Evolutionary conservation across 2,113 vertebrate species (phyloP).

Genomic region (Nestor notabilis): DNA sequence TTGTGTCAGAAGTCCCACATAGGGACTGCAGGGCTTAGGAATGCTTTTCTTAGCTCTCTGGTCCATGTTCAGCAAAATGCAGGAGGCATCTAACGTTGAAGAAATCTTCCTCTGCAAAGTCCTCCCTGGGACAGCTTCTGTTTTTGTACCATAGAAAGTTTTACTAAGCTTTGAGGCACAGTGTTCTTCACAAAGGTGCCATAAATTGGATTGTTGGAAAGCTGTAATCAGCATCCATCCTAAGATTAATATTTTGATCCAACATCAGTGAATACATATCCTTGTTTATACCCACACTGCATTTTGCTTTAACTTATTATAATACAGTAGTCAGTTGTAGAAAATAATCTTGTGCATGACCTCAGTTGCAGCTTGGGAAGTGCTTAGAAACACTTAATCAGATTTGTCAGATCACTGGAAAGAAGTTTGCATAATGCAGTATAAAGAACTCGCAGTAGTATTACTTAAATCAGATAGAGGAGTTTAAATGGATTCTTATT

Average conservation of each 20-base stretch:
- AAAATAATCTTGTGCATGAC: background rate
- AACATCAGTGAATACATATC: background rate
- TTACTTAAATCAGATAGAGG: background rate
- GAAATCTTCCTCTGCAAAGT: background rate
- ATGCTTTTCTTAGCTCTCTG: background rate
- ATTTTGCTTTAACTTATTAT: background rate
- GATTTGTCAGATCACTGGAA: constrained; percentile 5
- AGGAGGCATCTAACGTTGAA: background rate
- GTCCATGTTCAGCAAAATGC: background rate
- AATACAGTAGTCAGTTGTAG: background rate
- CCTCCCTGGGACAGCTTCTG: background rate
- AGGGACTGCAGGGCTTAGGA: background rate
- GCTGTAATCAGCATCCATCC: background rate
- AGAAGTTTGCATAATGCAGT: constrained; percentile 13
- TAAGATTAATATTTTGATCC: background rate
- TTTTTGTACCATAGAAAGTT: background rate
- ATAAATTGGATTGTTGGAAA: background rate
- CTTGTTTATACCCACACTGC: background rate
- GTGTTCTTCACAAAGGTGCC: background rate
- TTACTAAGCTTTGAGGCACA: background rate
- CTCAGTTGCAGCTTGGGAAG: background rate
- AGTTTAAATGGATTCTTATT: background rate
- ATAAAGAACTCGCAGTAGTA: background rate
- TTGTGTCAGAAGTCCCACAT: background rate
- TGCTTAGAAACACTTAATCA: constrained; percentile 33